phyloP scores from a whole-genome alignment of 2,113 vertebrate genomes.

The Oriolus oriolus region DNA sequence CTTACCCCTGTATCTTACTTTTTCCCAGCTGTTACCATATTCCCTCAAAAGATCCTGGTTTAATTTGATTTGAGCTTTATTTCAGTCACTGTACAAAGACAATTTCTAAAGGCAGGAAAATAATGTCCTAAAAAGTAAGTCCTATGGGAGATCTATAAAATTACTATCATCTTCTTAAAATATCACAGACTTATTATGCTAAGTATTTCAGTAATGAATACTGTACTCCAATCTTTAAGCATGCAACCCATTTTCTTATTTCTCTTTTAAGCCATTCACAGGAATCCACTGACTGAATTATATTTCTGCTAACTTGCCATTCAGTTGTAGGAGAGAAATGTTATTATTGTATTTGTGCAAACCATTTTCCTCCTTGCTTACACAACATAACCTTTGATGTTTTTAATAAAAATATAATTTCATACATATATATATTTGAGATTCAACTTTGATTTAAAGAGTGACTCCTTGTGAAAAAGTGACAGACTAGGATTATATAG shows the following conservation, averaged over 20 bases:
- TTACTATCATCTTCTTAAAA: slow-evolving; percentile 7
- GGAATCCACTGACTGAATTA: background rate
- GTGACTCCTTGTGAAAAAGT: background rate
- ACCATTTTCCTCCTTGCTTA: background rate
- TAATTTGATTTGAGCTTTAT: slow-evolving; percentile 7
- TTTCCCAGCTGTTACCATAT: background rate
- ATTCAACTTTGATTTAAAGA: background rate
- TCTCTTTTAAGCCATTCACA: background rate
- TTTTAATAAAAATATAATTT: background rate
- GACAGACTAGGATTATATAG: background rate
- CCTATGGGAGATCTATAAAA: background rate
- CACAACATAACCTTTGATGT: background rate
- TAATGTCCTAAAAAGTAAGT: slow-evolving; percentile 11
- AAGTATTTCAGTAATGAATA: background rate
- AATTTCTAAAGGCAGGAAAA: background rate
- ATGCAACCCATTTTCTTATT: background rate
- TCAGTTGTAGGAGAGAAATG: background rate
- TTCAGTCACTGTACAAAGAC: background rate
- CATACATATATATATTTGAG: background rate
- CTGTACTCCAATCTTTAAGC: background rate
- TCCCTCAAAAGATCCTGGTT: background rate
- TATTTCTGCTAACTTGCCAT: background rate
- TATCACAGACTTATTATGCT: background rate
- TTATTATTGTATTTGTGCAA: background rate
- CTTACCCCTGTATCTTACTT: background rate